These are phyloP conservation scores for Ylistrum balloti DNA, from an alignment of 1,140 invertebrate genomes.

Conservation along the genomic window DNA sequence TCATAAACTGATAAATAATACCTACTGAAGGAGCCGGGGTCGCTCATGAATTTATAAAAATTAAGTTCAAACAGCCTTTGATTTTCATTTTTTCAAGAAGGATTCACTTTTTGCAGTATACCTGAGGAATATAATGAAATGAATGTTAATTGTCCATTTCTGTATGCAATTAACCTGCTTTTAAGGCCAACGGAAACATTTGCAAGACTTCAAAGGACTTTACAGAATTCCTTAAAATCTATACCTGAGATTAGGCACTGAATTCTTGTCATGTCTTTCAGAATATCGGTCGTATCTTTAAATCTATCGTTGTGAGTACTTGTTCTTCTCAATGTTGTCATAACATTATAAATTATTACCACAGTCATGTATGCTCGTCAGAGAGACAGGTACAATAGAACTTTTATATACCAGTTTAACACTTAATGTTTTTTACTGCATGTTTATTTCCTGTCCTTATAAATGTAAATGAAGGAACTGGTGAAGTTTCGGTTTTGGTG, in stretches of 20 bases:
- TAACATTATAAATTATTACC: too few species aligned
- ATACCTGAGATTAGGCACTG: not conserved
- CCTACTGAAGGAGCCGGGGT: not conserved
- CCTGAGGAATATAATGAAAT: not conserved
- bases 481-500: too few species aligned
- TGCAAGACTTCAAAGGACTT: not conserved
- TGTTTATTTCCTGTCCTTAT: too few species aligned
- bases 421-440: too few species aligned
- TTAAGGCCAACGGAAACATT: not conserved
- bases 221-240: not conserved
- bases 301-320: too few species aligned
- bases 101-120: not conserved
- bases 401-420: too few species aligned
- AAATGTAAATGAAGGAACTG: too few species aligned
- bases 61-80: conserved; percentile 15
- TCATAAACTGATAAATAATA: not conserved
- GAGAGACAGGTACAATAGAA: too few species aligned
- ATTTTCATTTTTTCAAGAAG: not conserved
- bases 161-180: not conserved
- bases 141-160: not conserved
- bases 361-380: too few species aligned
- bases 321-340: too few species aligned
- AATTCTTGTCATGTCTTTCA: too few species aligned
- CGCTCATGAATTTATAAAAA: not conserved
- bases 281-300: too few species aligned